Conservation (phyloP, 2,888 invertebrate species). For the Oscheius myriophilus region DNA sequence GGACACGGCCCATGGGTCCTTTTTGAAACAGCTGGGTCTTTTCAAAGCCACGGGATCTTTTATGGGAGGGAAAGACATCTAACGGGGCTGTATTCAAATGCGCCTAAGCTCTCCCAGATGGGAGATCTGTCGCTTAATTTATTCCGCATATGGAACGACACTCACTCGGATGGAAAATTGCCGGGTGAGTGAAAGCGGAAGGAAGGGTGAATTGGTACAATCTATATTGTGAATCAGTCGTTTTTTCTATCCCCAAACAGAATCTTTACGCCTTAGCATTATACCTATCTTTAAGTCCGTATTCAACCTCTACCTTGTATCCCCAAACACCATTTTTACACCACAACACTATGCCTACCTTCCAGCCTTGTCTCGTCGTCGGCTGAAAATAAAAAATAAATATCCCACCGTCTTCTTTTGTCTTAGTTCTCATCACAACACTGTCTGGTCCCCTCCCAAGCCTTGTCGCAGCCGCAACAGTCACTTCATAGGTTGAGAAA, state of each 20-base stretch:
- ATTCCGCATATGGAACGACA: conserved; percentile 19
- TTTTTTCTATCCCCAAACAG: neutral
- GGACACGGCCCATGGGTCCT: too few relatives aligned
- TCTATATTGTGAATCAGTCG: too few relatives aligned
- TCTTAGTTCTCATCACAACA: conserved; percentile 88
- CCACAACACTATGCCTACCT: conserved; percentile 26
- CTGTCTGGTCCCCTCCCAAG: conserved; percentile 90
- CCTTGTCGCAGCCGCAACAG: conserved; percentile 92
- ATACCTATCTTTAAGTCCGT: conserved; percentile 22
- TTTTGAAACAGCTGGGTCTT: too few relatives aligned
- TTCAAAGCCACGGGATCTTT: too few relatives aligned
- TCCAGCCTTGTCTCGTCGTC: conserved; percentile 28
- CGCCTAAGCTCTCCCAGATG: conserved; percentile 14
- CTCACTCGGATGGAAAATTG: conserved; percentile 1
- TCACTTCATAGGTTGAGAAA: conserved; percentile 88
- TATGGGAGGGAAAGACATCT: too few relatives aligned
- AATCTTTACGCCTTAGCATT: conserved; percentile 7
- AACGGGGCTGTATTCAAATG: too few relatives aligned
- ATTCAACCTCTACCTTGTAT: too few relatives aligned
- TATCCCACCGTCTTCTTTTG: conserved; percentile 96
- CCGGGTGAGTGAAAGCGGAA: neutral
- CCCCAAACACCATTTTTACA: neutral
- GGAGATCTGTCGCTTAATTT: conserved; percentile 17
- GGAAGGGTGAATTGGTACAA: too few relatives aligned
- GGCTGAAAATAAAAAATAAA: conserved; percentile 39